phyloP scores from a whole-genome alignment of 2,888 invertebrate genomes.

The Xylota sylvarum region DNA sequence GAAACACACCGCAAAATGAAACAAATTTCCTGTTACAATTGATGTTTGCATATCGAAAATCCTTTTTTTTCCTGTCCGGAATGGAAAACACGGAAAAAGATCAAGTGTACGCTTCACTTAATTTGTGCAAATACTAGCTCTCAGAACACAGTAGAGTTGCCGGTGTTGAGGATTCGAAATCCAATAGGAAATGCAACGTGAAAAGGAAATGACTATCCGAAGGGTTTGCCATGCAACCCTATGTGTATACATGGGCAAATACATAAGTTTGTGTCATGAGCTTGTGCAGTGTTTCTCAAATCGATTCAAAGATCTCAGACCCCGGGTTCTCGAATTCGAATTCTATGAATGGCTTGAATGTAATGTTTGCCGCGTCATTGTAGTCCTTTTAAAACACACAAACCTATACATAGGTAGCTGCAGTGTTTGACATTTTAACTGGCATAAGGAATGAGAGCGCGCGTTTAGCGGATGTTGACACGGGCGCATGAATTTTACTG shows the following conservation, averaged over 20 bases:
- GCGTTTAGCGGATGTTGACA: slow-evolving; percentile 79
- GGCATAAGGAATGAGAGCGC: slow-evolving; percentile 32
- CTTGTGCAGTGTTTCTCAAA: slow-evolving; percentile 35
- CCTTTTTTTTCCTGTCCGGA: slow-evolving; percentile 3
- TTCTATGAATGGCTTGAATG: slow-evolving; percentile 44
- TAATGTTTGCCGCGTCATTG: slow-evolving; percentile 55
- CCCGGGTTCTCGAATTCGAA: slow-evolving; percentile 20
- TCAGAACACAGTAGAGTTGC: slow-evolving; percentile 45
- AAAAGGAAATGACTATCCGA: slow-evolving; percentile 41
- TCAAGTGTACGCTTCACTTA: slow-evolving; percentile 76
- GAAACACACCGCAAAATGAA: slow-evolving; percentile 49
- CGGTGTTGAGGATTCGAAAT: slow-evolving; percentile 20
- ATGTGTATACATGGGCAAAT: slow-evolving; percentile 1
- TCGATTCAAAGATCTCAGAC: slow-evolving; percentile 52
- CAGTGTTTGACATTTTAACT: slow-evolving; percentile 50
- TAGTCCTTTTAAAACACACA: slow-evolving; percentile 38
- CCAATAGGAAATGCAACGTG: slow-evolving; percentile 49
- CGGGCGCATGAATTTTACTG: slow-evolving; percentile 79
- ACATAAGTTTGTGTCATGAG: slow-evolving; percentile 43
- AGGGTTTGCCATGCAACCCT: slow-evolving; percentile 31
- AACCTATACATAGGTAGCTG: slow-evolving; percentile 18
- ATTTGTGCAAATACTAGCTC: slow-evolving; percentile 71
- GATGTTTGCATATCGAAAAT: slow-evolving; percentile 58
- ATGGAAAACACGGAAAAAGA: slow-evolving; percentile 61
- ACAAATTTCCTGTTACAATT: slow-evolving; percentile 43